Conservation (phyloP, 2,113 vertebrate species). For the Orthochromis indermauri region DNA sequence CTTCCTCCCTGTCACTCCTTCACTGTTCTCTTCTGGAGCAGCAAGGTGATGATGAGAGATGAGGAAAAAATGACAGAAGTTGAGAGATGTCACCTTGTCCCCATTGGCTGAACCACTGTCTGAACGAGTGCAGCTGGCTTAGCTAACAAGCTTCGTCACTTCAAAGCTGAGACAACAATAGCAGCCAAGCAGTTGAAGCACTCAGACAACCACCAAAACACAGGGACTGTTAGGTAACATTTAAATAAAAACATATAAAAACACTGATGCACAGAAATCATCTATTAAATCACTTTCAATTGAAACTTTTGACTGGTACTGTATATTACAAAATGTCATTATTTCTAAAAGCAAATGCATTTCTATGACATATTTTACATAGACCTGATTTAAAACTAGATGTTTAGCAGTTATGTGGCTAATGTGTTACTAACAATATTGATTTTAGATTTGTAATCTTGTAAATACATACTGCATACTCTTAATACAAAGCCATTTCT, state of each 20-base stretch:
- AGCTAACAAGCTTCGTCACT: constrained; percentile 8
- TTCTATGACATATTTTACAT: neutral
- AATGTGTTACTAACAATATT: neutral
- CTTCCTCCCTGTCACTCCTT: neutral
- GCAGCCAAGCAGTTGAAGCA: neutral
- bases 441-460: neutral
- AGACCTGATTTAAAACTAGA: neutral
- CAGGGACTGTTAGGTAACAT: neutral
- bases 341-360: neutral
- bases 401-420: neutral
- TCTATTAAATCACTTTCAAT: neutral
- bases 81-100: constrained; percentile 47
- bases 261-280: neutral
- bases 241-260: neutral
- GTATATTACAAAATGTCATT: neutral
- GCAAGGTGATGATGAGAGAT: constrained; percentile 6
- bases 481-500: neutral
- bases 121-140: neutral
- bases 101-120: constrained; percentile 24
- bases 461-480: neutral
- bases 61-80: neutral
- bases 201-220: neutral
- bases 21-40: neutral
- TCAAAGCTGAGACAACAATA: neutral
- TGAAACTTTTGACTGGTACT: neutral